These are phyloP conservation scores for Zele albiditarsus DNA, from an alignment of 2,888 invertebrate species.

Conservation along the genomic window DNA sequence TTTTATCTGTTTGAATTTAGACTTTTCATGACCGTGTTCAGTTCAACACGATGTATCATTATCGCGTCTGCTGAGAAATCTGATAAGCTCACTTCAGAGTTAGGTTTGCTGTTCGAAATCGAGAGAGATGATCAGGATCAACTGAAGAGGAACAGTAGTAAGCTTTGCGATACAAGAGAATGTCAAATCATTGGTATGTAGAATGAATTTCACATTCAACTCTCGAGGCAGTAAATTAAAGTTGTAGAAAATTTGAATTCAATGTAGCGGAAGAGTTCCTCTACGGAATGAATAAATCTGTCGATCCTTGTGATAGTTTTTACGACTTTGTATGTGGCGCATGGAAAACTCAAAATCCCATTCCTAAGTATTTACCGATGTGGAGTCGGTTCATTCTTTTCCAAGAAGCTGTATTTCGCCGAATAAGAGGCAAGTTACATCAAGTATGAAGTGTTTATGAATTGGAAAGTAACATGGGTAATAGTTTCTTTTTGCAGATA, in stretches of 20 bases:
- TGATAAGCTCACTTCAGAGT: not conserved
- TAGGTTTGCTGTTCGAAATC: not conserved
- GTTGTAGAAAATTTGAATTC: not conserved
- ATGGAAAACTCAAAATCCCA: constrained; percentile 46
- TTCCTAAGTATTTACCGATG: constrained; percentile 43
- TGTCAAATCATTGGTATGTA: constrained; percentile 14
- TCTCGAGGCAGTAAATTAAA: not conserved
- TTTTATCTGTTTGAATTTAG: too few relatives aligned
- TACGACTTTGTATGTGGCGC: constrained; percentile 57
- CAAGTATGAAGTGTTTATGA: not conserved
- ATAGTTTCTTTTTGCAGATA: constrained; percentile 39
- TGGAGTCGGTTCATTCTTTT: constrained; percentile 51
- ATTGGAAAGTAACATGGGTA: not conserved
- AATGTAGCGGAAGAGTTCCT: constrained; percentile 43
- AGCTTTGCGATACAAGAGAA: constrained; percentile 12
- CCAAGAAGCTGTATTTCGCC: constrained; percentile 37
- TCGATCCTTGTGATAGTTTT: constrained; percentile 58
- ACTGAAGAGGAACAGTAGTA: not conserved
- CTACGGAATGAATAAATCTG: constrained; percentile 50
- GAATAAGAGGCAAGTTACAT: constrained; percentile 39
- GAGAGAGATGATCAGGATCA: not conserved
- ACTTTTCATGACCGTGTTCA: not conserved
- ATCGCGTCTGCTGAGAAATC: not conserved
- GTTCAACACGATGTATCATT: not conserved
- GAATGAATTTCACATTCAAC: not conserved